Conservation (phyloP, 2,113 vertebrate species). For the Melierax canorus region DNA sequence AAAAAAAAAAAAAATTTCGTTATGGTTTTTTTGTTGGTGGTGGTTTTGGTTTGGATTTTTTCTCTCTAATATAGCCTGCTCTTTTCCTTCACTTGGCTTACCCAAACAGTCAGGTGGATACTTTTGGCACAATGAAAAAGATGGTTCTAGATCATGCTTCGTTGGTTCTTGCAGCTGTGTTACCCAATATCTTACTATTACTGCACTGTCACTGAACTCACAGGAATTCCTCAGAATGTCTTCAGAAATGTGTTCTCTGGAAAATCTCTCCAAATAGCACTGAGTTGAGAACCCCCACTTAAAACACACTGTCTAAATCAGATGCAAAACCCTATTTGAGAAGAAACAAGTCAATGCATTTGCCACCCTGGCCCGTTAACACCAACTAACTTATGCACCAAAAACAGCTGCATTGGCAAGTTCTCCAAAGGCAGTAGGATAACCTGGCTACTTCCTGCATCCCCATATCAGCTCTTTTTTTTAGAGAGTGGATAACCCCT, state of each 20-base stretch:
- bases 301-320: not conserved
- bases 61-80: not conserved
- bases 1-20: not conserved
- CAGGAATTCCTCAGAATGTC: not conserved
- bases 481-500: not conserved
- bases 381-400: not conserved
- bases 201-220: not conserved
- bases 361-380: not conserved
- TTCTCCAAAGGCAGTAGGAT: not conserved
- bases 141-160: not conserved
- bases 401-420: not conserved
- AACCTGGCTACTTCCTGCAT: not conserved
- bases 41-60: rapidly evolving
- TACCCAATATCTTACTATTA: not conserved
- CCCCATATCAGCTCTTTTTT: not conserved
- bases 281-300: not conserved
- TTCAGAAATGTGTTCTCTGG: not conserved
- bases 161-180: not conserved
- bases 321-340: not conserved
- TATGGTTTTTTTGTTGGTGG: rapidly evolving
- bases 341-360: not conserved
- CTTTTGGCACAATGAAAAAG: not conserved
- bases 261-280: not conserved
- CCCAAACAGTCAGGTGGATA: not conserved
- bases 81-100: not conserved